Conservation (phyloP, 2,113 vertebrate genomes). For the Rhombomys opimus region DNA sequence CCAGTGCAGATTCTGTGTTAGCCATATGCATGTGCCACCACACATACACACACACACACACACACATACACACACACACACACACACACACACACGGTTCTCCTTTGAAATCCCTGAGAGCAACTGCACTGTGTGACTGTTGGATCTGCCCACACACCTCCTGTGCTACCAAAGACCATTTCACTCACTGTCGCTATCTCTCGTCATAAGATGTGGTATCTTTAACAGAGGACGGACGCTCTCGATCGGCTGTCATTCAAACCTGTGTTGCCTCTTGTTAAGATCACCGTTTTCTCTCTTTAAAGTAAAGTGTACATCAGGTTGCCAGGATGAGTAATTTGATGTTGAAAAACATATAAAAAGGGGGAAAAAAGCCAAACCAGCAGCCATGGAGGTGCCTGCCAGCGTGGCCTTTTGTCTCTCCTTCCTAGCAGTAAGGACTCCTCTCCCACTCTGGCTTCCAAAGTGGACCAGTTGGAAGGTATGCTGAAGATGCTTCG, state of each 20-base stretch:
- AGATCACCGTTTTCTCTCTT: slow-evolving; percentile 29
- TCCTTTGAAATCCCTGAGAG: not conserved
- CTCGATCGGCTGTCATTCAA: not conserved
- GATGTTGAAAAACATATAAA: not conserved
- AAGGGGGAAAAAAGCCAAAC: not conserved
- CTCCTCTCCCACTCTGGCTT: slow-evolving; percentile 92
- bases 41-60: not conserved
- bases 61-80: not conserved
- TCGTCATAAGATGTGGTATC: not conserved
- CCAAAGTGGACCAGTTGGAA: slow-evolving; percentile 95
- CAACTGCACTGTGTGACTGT: not conserved
- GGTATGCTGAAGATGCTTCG: slow-evolving; percentile 95
- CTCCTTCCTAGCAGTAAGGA: slow-evolving; percentile 89
- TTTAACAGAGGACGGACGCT: slow-evolving; percentile 40
- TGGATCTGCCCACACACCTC: not conserved
- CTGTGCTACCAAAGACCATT: not conserved
- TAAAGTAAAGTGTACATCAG: slow-evolving; percentile 45
- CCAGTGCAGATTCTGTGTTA: not conserved
- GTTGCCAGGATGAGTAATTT: not conserved
- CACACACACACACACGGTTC: not conserved
- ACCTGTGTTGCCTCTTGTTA: not conserved
- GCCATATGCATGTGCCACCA: not conserved
- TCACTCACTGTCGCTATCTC: not conserved
- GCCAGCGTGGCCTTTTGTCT: slow-evolving; percentile 56
- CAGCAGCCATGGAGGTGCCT: not conserved